Evolutionary conservation across 2,888 invertebrate genomes (phyloP).

Genomic region (Bruchidius siliquastri): DNA sequence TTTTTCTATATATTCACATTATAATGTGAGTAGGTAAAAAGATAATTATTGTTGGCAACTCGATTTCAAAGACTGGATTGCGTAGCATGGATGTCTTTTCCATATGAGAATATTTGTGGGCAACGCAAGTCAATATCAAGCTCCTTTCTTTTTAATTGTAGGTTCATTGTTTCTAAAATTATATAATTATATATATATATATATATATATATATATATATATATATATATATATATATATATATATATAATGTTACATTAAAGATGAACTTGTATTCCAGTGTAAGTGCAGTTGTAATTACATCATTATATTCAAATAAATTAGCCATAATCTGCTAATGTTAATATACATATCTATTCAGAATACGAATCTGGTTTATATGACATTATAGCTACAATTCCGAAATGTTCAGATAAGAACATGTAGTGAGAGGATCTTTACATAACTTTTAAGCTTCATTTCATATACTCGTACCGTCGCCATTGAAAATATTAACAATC

Average conservation of each 20-base stretch:
- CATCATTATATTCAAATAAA: neutral
- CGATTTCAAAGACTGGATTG: neutral
- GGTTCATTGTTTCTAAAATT: neutral
- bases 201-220: no score
- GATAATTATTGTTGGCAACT: neutral
- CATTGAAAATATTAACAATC: no score
- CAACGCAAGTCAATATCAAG: neutral
- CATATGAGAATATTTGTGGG: neutral
- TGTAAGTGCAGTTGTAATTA: neutral
- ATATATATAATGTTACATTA: neutral
- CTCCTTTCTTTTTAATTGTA: neutral
- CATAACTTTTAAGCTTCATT: no score
- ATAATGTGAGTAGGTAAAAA: neutral
- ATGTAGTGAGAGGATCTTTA: no score
- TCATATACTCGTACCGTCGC: no score
- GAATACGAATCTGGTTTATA: neutral
- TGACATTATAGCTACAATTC: no score
- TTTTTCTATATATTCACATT: neutral
- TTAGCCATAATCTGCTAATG: neutral
- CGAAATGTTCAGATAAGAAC: no score
- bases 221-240: no score
- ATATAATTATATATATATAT: no score
- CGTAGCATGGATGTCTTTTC: neutral
- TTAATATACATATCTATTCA: neutral
- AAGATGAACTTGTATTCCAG: neutral